These are phyloP conservation scores for Orthosia gracilis DNA, from an alignment of 2,888 invertebrate species.

Conservation along the genomic window DNA sequence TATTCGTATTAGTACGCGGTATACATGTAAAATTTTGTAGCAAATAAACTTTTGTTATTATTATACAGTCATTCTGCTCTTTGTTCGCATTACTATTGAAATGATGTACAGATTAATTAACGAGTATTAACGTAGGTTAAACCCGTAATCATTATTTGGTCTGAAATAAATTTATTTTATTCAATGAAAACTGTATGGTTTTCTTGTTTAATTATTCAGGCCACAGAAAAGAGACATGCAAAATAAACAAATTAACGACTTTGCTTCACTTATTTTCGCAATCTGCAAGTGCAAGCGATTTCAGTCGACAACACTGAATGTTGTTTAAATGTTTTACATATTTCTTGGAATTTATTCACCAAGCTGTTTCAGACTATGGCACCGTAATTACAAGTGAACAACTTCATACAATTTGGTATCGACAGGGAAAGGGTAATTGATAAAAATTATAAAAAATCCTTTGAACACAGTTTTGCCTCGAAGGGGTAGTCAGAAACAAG, in stretches of 20 bases:
- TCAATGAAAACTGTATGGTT: neutral
- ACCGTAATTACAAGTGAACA: constrained; percentile 21
- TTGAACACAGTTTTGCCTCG: neutral
- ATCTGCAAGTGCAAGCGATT: constrained; percentile 38
- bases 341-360: constrained; percentile 36
- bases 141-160: neutral
- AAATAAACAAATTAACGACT: constrained; percentile 36
- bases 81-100: neutral
- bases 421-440: neutral
- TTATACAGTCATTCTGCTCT: neutral
- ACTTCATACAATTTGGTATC: constrained; percentile 12
- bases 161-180: neutral
- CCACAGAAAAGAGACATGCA: neutral
- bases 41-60: neutral
- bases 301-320: constrained; percentile 26
- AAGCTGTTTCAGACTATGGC: constrained; percentile 10
- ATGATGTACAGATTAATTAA: neutral
- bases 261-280: constrained; percentile 7
- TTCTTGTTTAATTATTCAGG: constrained; percentile 9
- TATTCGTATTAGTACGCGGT: neutral
- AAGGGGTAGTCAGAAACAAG: neutral
- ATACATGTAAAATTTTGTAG: neutral
- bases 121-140: neutral
- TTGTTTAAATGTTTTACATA: constrained; percentile 46
- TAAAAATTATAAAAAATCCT: neutral